Evolutionary conservation across 2,113 vertebrate species (phyloP).

Genomic region (Porphyrio hochstetteri): DNA sequence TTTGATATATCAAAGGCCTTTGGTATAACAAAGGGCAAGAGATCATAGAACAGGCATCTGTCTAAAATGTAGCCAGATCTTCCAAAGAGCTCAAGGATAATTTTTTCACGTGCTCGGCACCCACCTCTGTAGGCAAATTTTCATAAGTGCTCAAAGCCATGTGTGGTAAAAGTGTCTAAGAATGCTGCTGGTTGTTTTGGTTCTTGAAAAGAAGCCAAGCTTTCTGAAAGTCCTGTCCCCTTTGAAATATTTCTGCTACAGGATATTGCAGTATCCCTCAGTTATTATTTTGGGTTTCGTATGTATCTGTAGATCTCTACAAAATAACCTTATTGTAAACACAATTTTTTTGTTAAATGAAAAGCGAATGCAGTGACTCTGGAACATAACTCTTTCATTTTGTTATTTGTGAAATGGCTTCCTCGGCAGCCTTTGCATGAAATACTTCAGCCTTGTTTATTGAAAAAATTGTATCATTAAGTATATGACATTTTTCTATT

Average conservation of each 20-base stretch:
- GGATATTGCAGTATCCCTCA: not conserved
- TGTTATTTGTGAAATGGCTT: not conserved
- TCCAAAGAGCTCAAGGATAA: conserved; percentile 28
- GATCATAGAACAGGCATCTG: conserved; percentile 28
- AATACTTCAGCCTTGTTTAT: not conserved
- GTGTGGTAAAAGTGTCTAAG: not conserved
- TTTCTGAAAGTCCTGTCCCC: conserved; percentile 14
- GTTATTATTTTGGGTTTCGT: not conserved
- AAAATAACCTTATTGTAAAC: not conserved
- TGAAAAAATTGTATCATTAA: not conserved
- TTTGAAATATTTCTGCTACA: conserved; percentile 35
- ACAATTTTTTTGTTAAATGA: not conserved
- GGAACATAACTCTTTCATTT: not conserved
- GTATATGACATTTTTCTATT: not conserved
- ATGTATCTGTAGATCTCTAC: not conserved
- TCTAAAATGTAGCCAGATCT: conserved; percentile 52
- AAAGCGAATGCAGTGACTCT: not conserved
- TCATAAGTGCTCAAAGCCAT: conserved; percentile 28
- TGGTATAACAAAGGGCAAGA: conserved; percentile 26
- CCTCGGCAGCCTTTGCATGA: not conserved
- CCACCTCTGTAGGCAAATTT: conserved; percentile 29
- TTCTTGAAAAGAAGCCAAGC: conserved; percentile 9
- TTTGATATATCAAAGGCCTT: conserved; percentile 25
- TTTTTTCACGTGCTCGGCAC: not conserved
- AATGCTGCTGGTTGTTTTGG: not conserved